Evolutionary conservation across 1,140 invertebrate species (phyloP), one percentile per base, ranked within the genome.

Genomic region (Brachionus paranguensis): DNA sequence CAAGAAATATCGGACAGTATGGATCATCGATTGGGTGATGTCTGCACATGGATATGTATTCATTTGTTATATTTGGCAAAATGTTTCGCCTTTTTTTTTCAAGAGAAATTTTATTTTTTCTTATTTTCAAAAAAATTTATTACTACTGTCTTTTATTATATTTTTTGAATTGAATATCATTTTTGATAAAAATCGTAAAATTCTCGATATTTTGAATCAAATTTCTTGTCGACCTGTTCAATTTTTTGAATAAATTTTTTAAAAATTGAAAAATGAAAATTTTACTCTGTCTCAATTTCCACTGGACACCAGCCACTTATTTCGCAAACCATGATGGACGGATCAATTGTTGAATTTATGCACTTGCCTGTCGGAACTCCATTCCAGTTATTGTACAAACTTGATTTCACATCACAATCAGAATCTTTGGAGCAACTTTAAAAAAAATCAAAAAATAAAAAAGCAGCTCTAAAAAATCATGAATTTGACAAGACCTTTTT

Each of bases 251-350:
- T 24, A 65, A 65, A 64, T 12, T 3, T 12, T 45, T 24, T 20
- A 27, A 2, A 50, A 17, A 50, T 27, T 8, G 12, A 78, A 47
- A 7, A 24, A 14, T 20, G 0, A 20, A 78, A 47, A 53, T 5
- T 53, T 33, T 79, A 81, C 78, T 81, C 78, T 3, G 53, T 43
- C 14, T 81, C 78, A 12, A 60, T 81, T 47, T 81, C 78, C 17
- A 91, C 88, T 0, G 91, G 91, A 87, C 91, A 91, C 91, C 91
- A 92, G 1, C 90, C 90, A 55, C 86, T 84, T 29, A 92, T 89
- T 86, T 91, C 87, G 88, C 91, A 92, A 3, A 87, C 87, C 64
- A 87, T 86, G 3, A 55, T 55, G 10, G 72, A 55, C 1, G 64
- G 14, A 37, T 86, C 74, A 29, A 81, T 14, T 45, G 74, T 85